Percentiles rank a stretch among this genome's conserved stretches.
phyloP scores from a whole-genome alignment of 2,797 vertebrate species.

The Ammospiza maritima region DNA sequence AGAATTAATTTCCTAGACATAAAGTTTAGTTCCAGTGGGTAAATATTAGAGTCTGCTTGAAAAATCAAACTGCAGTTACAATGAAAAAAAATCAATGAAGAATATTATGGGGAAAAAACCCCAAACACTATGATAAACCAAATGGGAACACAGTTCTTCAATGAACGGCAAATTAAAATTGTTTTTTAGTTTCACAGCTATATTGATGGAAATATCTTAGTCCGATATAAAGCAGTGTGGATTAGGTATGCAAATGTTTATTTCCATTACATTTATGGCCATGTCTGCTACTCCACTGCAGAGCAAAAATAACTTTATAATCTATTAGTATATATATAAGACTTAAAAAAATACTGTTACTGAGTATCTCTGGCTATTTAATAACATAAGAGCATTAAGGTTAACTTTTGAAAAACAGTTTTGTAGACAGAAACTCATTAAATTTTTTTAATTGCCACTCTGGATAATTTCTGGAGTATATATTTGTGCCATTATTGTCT shows the following conservation, averaged over 20 bases:
- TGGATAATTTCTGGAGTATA: neutral
- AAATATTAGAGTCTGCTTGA: neutral
- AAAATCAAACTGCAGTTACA: neutral
- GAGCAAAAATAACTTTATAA: neutral
- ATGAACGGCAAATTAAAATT: neutral
- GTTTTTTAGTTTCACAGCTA: neutral
- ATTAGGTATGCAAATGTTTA: neutral
- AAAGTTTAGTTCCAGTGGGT: constrained; percentile 4
- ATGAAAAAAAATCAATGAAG: neutral
- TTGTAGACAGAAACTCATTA: neutral
- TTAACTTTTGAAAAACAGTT: neutral
- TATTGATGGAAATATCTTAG: neutral
- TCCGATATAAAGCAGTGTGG: neutral
- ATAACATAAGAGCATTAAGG: neutral
- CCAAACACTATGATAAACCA: neutral
- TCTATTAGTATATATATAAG: neutral
- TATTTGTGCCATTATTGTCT: neutral
- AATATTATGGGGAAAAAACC: neutral
- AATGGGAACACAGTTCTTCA: neutral
- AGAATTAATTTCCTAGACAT: constrained; percentile 29
- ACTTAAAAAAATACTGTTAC: neutral
- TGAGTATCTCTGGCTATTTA: neutral
- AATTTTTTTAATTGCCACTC: neutral
- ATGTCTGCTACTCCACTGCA: neutral
- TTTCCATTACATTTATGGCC: neutral